Evolutionary conservation across 30 jellyfish, hydroid and myxozoan species (phyloP), one percentile per base, ranked within the genome.

Genomic region (Clytia hemisphaerica): DNA sequence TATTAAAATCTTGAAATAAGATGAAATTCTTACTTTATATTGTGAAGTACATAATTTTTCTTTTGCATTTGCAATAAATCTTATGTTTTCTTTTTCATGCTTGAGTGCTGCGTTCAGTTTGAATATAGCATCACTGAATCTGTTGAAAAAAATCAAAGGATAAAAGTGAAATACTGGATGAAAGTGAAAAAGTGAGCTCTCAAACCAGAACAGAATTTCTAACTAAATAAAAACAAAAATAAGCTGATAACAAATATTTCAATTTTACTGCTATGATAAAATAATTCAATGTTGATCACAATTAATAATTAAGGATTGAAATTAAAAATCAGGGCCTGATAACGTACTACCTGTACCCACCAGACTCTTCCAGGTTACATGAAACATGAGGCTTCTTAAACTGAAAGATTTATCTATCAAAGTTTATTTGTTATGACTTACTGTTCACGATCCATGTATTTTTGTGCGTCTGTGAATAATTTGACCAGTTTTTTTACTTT

Each of bases 401-500:
- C 53, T 4, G 57, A 57, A 61, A 50, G 25, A 50, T 50, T n/a
- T 6, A 50, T 18, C 19, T 6, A 25, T 33, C 7, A 16, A 34
- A 70, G 24, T 14, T n/a, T 4, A 37, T 40, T 18, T 27, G 21
- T 6, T 48, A n/a, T 6, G 12, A 70, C 95, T 69, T 25, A 85
- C 95, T 51, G 55, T 53, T 76, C 84, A 26, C 73, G 77, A 38
- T 87, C 93, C 44, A 87, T 79, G 61, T 55, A 87, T 60, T 40
- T 68, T 49, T 77, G 77, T 0, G 96, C 94, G 54, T 79, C 96
- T 28, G 66, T 45, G 44, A 87, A 47, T 18, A 87, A 87, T 50
- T 75, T 73, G 15, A 87, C 96, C 1, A 87, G 83, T 58, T 87
- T 87, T 72, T 87, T 87, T 31, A 87, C 96, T 87, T 87, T 87